Evolutionary conservation across 1,140 invertebrate genomes (phyloP).

Genomic region (Andricus grossulariae): DNA sequence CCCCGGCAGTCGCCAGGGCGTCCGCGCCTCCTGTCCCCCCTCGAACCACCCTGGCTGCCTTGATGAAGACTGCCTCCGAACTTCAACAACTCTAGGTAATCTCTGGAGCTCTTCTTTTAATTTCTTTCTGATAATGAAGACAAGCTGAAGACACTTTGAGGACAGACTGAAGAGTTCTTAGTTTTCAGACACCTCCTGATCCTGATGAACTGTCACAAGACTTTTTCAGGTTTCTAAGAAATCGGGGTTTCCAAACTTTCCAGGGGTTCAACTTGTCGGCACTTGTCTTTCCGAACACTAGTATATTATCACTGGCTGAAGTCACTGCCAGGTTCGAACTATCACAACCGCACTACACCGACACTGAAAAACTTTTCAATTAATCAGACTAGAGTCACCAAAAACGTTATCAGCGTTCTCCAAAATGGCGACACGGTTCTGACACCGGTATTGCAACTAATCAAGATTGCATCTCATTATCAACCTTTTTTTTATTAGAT

Average conservation of each 20-base stretch:
- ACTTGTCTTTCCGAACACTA: neutral
- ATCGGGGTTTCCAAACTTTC: too few relatives aligned
- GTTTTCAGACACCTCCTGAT: too few relatives aligned
- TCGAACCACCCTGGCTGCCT: slow-evolving; percentile 71
- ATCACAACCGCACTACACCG: neutral
- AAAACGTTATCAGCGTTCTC: slow-evolving; percentile 28
- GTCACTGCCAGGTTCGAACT: neutral
- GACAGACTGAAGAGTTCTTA: too few relatives aligned
- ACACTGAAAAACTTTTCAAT: neutral
- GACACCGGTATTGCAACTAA: neutral
- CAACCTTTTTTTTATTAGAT: neutral
- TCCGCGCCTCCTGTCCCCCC: slow-evolving; percentile 72
- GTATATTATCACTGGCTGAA: neutral
- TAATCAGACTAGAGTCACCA: neutral
- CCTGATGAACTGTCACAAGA: too few relatives aligned
- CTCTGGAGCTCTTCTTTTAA: neutral
- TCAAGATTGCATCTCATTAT: neutral
- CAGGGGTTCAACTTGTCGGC: too few relatives aligned
- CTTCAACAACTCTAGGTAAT: slow-evolving; percentile 35
- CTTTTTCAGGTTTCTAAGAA: too few relatives aligned
- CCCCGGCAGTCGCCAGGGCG: slow-evolving; percentile 75
- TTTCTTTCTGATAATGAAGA: neutral
- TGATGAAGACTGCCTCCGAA: slow-evolving; percentile 32
- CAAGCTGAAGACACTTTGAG: too few relatives aligned
- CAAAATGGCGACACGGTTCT: slow-evolving; percentile 36